Evolutionary conservation across 2,113 vertebrate species (phyloP).

Genomic region (Rhizomys pruinosus): DNA sequence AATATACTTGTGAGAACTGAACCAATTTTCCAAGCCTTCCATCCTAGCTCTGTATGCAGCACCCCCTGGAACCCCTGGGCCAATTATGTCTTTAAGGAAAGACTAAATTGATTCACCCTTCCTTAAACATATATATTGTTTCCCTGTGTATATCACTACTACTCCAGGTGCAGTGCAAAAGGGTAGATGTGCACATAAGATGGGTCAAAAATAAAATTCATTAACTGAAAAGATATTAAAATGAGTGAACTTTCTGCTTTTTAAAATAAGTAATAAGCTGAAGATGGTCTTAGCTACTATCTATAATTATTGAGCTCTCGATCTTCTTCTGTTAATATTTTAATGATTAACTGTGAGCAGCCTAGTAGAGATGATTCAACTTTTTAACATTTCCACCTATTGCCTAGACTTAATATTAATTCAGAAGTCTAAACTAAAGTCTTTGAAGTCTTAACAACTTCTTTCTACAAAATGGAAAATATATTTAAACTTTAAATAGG

Average conservation of each 20-base stretch:
- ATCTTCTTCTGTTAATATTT: slow-evolving; percentile 30
- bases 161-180: neutral
- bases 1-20: neutral
- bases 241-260: neutral
- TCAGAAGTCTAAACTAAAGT: slow-evolving; percentile 28
- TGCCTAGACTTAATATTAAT: neutral
- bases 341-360: slow-evolving; percentile 42
- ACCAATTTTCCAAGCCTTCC: neutral
- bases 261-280: slow-evolving; percentile 13
- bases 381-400: slow-evolving; percentile 51
- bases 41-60: neutral
- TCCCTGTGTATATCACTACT: neutral
- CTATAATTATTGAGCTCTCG: slow-evolving; percentile 37
- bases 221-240: neutral
- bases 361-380: neutral
- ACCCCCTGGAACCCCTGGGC: neutral
- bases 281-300: too few relatives aligned
- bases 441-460: slow-evolving; percentile 59
- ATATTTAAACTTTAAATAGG: slow-evolving; percentile 59
- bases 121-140: neutral
- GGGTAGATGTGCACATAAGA: neutral
- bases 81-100: neutral
- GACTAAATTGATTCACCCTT: neutral
- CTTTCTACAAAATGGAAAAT: slow-evolving; percentile 45
- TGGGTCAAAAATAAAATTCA: slow-evolving; percentile 26